Percentiles rank a stretch among this genome's conserved stretches.
Conservation (phyloP, 2,113 vertebrate species). For the Pipa parva region DNA sequence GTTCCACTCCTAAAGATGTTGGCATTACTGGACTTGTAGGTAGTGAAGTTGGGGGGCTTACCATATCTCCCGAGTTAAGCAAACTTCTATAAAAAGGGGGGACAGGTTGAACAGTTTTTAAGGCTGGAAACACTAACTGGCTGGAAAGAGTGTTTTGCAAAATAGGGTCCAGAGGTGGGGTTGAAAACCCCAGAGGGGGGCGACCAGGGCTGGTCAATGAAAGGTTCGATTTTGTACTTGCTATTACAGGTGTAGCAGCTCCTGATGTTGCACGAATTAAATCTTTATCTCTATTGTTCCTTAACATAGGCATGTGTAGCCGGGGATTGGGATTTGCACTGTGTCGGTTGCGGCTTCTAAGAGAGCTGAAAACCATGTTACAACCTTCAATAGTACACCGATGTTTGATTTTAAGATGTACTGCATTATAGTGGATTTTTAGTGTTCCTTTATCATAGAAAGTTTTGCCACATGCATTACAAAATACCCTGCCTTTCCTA, state of each 20-base stretch:
- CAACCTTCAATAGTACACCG: slow-evolving; percentile 97
- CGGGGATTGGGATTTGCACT: slow-evolving; percentile 97
- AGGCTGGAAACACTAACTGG: slow-evolving; percentile 87
- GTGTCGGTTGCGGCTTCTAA: slow-evolving; percentile 95
- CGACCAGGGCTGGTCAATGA: slow-evolving; percentile 91
- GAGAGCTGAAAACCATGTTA: slow-evolving; percentile 98
- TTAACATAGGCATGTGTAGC: slow-evolving; percentile 97
- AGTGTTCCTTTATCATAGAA: slow-evolving; percentile 98
- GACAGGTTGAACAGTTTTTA: slow-evolving; percentile 96
- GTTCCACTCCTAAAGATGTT: slow-evolving; percentile 72
- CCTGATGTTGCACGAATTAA: slow-evolving; percentile 88
- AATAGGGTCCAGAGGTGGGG: slow-evolving; percentile 87
- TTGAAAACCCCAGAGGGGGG: slow-evolving; percentile 90
- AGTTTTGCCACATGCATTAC: slow-evolving; percentile 96
- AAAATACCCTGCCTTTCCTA: slow-evolving; percentile 94
- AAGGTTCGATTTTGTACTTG: slow-evolving; percentile 86
- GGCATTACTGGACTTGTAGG: slow-evolving; percentile 94
- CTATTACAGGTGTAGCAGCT: slow-evolving; percentile 89
- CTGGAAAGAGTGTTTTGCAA: slow-evolving; percentile 88
- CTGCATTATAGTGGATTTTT: slow-evolving; percentile 98
- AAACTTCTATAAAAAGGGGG: slow-evolving; percentile 97
- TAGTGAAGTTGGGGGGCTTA: slow-evolving; percentile 89
- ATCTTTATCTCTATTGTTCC: slow-evolving; percentile 98
- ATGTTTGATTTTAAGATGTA: slow-evolving; percentile 98
- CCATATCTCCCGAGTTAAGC: slow-evolving; percentile 87